Evolutionary conservation across 2,888 invertebrate genomes (phyloP).

Genomic region (Calliopum simillimum): DNA sequence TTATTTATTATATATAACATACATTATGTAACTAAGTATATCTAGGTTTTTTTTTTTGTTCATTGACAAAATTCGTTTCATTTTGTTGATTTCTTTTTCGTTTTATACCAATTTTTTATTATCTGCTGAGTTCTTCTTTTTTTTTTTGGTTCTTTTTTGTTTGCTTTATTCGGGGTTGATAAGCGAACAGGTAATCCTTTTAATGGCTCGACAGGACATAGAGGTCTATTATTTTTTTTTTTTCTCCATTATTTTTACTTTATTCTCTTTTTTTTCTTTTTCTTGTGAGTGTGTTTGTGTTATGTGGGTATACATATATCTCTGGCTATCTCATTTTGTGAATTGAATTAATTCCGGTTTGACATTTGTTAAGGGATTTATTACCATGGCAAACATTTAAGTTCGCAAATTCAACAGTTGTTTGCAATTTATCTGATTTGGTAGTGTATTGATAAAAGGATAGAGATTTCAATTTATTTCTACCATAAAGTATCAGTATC

Average conservation of each 20-base stretch:
- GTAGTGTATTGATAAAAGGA: background rate
- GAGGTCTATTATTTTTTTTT: background rate
- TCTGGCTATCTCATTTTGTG: too few species aligned
- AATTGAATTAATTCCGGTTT: constrained; percentile 2
- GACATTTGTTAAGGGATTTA: background rate
- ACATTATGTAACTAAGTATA: too few species aligned
- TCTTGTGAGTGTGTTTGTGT: background rate
- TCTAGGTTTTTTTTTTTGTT: too few species aligned
- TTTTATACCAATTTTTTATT: too few species aligned
- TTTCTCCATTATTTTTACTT: background rate
- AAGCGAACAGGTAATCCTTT: constrained; percentile 27
- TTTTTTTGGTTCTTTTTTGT: background rate
- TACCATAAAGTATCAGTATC: too few species aligned
- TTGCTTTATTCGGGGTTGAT: background rate
- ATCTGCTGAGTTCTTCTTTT: background rate
- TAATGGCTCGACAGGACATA: constrained; percentile 20
- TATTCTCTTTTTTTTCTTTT: too few species aligned
- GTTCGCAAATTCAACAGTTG: background rate
- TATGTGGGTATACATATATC: too few species aligned
- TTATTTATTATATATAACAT: too few species aligned
- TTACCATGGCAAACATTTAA: background rate
- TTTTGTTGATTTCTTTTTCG: too few species aligned
- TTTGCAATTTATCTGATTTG: background rate
- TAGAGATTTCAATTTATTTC: too few species aligned
- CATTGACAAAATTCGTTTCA: too few species aligned